phyloP scores from a whole-genome alignment of 2,888 invertebrate species.

The Rotaria macrura region DNA sequence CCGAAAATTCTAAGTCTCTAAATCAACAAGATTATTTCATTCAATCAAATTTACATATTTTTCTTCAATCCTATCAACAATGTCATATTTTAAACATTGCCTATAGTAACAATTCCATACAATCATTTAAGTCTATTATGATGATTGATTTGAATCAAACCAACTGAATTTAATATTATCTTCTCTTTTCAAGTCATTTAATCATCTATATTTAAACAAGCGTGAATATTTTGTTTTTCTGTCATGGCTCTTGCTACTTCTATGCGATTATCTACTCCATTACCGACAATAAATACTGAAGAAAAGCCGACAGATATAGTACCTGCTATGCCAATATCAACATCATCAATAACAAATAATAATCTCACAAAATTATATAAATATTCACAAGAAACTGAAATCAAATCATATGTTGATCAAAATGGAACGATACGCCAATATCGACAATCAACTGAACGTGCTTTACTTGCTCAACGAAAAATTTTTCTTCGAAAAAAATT shows the following conservation, averaged over 20 bases:
- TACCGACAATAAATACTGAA: background rate
- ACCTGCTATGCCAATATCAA: background rate
- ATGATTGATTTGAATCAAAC: background rate
- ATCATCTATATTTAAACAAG: too few relatives aligned
- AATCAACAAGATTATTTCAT: background rate
- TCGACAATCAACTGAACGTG: constrained; percentile 3
- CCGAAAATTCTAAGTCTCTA: too few relatives aligned
- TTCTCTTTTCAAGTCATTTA: background rate
- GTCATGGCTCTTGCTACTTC: background rate
- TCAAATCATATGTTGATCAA: background rate
- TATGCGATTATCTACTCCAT: background rate
- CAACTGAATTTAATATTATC: background rate
- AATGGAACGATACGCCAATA: background rate
- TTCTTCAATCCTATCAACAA: background rate
- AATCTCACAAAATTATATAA: background rate
- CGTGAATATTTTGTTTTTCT: background rate
- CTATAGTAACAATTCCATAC: background rate
- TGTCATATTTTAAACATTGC: background rate
- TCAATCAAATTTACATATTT: too few relatives aligned
- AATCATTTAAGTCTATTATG: background rate
- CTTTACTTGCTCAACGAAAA: background rate
- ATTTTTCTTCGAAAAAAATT: background rate
- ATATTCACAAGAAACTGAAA: background rate
- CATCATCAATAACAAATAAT: background rate
- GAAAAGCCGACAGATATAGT: background rate